Conservation (phyloP, 2,113 vertebrate species). For the Catagonus wagneri region DNA sequence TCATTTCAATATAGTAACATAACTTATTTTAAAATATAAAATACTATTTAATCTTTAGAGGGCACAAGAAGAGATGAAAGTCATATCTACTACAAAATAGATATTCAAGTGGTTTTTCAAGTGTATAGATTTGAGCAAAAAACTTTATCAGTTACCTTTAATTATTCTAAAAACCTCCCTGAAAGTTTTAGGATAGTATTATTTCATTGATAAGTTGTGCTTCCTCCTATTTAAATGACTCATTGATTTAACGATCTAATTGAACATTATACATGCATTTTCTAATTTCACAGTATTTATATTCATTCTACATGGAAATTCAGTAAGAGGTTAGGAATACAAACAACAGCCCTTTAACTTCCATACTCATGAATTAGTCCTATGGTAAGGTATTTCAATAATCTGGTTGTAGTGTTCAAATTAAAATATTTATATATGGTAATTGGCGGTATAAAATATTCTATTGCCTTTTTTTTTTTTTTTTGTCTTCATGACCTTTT, state of each 20-base stretch:
- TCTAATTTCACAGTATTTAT: conserved; percentile 51
- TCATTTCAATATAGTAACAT: background rate
- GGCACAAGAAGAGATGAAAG: background rate
- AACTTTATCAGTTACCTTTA: background rate
- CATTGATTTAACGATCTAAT: background rate
- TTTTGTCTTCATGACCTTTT: background rate
- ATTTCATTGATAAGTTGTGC: background rate
- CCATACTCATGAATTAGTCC: background rate
- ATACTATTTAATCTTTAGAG: background rate
- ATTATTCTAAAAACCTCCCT: conserved; percentile 22
- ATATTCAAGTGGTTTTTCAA: background rate
- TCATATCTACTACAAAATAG: background rate
- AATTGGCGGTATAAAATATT: background rate
- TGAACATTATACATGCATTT: background rate
- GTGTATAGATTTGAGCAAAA: background rate
- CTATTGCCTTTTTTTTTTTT: too few relatives aligned
- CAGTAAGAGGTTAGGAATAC: background rate
- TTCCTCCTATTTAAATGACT: background rate
- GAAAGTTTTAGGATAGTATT: background rate
- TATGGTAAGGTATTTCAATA: background rate
- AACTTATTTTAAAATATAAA: conserved; percentile 20
- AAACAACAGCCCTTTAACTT: background rate
- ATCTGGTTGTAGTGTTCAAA: background rate
- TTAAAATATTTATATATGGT: conserved; percentile 21
- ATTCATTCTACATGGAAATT: background rate